These are phyloP conservation scores for Drosophila baimaii DNA, from an alignment of 1,140 invertebrate genomes.

Conservation along the genomic window DNA sequence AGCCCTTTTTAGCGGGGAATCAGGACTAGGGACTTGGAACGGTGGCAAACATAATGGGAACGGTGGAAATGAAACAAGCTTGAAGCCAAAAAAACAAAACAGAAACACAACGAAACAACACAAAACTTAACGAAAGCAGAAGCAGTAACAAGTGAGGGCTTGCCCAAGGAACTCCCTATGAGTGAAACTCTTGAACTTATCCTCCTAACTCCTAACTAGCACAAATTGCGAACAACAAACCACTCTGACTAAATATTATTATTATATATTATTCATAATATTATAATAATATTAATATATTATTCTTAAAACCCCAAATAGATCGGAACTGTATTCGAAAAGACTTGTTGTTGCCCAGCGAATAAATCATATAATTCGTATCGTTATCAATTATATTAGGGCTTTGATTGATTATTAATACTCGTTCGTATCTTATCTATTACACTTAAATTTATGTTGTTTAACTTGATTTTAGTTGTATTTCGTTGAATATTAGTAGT, in stretches of 20 bases:
- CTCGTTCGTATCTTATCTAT: not conserved
- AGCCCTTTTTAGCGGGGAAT: not conserved
- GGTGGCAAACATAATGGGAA: slow-evolving; percentile 1
- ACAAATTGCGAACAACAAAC: not conserved
- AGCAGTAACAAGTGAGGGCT: slow-evolving; percentile 19
- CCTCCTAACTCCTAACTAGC: not conserved
- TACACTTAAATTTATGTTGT: not conserved
- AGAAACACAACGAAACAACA: slow-evolving; percentile 24
- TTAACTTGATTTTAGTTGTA: not conserved
- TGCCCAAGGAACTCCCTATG: not conserved
- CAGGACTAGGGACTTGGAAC: not conserved
- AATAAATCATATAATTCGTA: not conserved
- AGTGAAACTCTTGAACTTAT: not conserved
- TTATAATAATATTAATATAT: too few species aligned
- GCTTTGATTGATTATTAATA: not conserved
- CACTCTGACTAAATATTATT: not conserved
- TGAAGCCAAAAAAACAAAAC: slow-evolving; percentile 12
- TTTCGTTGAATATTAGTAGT: not conserved
- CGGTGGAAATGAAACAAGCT: slow-evolving; percentile 14
- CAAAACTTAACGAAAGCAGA: slow-evolving; percentile 24
- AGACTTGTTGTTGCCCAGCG: not conserved
- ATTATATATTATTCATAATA: too few species aligned
- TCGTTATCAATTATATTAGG: not conserved
- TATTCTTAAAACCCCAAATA: too few species aligned
- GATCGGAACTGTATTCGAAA: not conserved